Conservation (phyloP, 2,888 invertebrate genomes). For the Mesorhabditis belari region DNA sequence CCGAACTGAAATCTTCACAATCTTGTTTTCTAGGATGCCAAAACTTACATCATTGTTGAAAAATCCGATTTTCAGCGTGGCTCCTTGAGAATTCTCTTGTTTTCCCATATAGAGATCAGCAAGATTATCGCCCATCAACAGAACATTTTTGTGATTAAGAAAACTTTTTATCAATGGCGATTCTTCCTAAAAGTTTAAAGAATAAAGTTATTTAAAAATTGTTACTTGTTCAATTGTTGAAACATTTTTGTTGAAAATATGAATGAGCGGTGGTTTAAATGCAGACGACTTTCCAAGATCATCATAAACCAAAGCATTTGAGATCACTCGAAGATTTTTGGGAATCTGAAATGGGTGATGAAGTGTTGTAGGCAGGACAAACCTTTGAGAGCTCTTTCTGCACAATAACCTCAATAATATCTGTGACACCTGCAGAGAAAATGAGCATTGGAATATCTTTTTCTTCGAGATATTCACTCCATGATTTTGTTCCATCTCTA, state of each 20-base stretch:
- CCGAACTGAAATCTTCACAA: neutral
- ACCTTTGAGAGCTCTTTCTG: slow-evolving; percentile 59
- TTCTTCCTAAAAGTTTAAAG: slow-evolving; percentile 42
- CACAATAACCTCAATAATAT: slow-evolving; percentile 72
- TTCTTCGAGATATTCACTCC: neutral
- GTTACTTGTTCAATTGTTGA: slow-evolving; percentile 63
- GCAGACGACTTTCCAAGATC: slow-evolving; percentile 54
- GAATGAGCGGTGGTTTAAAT: slow-evolving; percentile 73
- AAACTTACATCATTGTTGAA: slow-evolving; percentile 66
- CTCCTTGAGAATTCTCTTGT: slow-evolving; percentile 63
- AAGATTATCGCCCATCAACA: slow-evolving; percentile 81
- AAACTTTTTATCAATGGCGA: slow-evolving; percentile 57
- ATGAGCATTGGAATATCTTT: slow-evolving; percentile 75
- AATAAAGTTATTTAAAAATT: slow-evolving; percentile 64
- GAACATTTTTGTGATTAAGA: slow-evolving; percentile 69
- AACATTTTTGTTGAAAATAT: slow-evolving; percentile 85
- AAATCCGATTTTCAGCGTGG: slow-evolving; percentile 80
- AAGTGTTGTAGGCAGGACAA: no score
- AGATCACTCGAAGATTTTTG: slow-evolving; percentile 7
- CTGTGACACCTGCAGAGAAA: slow-evolving; percentile 88
- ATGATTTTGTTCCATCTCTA: neutral
- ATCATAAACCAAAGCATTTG: slow-evolving; percentile 9
- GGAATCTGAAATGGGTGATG: neutral
- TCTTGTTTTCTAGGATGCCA: no score
- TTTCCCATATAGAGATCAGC: slow-evolving; percentile 85